Percentiles rank a stretch among this genome's conserved stretches.
These are phyloP conservation scores for Channa argus DNA, from an alignment of 2,113 vertebrate species.

Conservation along the genomic window DNA sequence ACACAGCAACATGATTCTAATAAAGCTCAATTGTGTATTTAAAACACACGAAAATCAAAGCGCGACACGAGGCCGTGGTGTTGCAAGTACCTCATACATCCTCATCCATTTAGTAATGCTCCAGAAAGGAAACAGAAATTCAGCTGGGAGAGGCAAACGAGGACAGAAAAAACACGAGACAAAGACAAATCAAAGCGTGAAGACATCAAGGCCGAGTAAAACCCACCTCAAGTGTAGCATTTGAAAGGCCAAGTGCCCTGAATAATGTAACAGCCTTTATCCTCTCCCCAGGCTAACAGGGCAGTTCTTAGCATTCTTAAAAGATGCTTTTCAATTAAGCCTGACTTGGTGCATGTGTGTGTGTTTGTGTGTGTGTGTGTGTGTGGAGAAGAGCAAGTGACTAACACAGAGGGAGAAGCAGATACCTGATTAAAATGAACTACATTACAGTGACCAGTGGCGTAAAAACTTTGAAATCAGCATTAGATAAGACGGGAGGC, in stretches of 20 bases:
- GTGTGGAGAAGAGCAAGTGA: constrained; percentile 15
- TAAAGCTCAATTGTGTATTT: not conserved
- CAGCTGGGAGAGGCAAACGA: not conserved
- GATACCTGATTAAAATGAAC: constrained; percentile 23
- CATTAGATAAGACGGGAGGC: not conserved
- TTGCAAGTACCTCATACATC: not conserved
- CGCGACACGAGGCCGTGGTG: too few species aligned
- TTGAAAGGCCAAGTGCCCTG: constrained; percentile 72
- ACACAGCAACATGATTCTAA: not conserved
- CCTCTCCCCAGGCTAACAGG: constrained; percentile 59
- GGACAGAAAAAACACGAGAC: constrained; percentile 6
- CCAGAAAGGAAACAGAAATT: not conserved
- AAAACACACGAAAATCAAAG: not conserved
- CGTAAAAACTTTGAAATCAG: constrained; percentile 23
- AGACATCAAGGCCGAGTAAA: constrained; percentile 52
- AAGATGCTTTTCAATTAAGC: constrained; percentile 77
- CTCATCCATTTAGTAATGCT: not conserved
- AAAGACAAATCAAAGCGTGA: constrained; percentile 26
- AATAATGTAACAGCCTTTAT: constrained; percentile 67
- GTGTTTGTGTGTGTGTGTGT: constrained; percentile 53
- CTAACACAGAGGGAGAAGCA: not conserved
- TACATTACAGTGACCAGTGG: constrained; percentile 15
- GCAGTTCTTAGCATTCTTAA: constrained; percentile 67
- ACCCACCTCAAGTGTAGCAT: constrained; percentile 54
- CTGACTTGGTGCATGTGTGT: constrained; percentile 46